Conservation (phyloP, 2,888 invertebrate genomes). For the Tetramorium bicarinatum region DNA sequence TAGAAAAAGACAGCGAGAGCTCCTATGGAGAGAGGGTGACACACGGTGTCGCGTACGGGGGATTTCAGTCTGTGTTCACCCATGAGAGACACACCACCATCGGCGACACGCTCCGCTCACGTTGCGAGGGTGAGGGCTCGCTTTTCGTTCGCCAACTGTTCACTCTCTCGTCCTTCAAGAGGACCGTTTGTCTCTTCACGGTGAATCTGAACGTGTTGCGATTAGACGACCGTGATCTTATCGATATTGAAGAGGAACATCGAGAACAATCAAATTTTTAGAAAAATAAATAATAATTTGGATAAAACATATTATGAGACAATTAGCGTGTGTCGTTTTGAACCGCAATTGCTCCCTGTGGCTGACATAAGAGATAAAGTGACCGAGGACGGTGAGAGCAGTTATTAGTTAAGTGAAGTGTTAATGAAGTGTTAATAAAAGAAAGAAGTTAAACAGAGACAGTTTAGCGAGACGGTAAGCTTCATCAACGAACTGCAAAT, state of each 20-base stretch:
- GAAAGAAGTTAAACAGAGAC: neutral
- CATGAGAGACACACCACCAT: conserved; percentile 83
- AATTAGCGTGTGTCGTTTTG: neutral
- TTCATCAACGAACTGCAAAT: neutral
- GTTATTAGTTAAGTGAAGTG: conserved; percentile 20
- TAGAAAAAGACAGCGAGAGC: conserved; percentile 80
- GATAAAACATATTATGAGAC: neutral
- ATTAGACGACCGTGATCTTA: neutral
- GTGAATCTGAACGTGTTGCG: neutral
- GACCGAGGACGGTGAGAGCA: conserved; percentile 18
- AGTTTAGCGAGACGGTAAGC: neutral
- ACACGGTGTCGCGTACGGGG: conserved; percentile 79
- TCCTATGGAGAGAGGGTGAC: conserved; percentile 80
- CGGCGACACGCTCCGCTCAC: conserved; percentile 71
- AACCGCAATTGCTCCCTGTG: neutral
- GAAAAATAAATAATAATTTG: neutral
- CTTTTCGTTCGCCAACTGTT: conserved; percentile 43
- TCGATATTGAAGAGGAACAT: too few relatives aligned
- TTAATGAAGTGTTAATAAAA: conserved; percentile 1
- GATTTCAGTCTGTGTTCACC: conserved; percentile 86
- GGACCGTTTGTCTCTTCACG: neutral
- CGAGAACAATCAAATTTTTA: neutral
- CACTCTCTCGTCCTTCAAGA: conserved; percentile 25
- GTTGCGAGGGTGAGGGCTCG: conserved; percentile 72
- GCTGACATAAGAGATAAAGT: conserved; percentile 16